These are phyloP conservation scores for Ips nitidus DNA, from an alignment of 1,140 invertebrate genomes.

Conservation along the genomic window DNA sequence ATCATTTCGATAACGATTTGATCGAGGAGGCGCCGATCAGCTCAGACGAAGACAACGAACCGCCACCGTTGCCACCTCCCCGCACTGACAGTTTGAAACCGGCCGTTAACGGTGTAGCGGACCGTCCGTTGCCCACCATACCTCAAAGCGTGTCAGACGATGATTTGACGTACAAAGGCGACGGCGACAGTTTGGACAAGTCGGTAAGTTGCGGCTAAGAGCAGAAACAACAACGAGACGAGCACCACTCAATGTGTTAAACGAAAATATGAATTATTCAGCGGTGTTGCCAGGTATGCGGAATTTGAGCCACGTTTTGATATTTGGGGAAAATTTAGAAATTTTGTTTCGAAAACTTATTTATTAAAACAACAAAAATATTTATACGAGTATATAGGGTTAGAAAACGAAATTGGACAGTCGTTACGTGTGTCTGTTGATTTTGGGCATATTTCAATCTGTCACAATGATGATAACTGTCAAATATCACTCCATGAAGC, in stretches of 20 bases:
- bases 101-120: constrained; percentile 45
- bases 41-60: constrained; percentile 42
- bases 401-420: too few species aligned
- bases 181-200: constrained; percentile 39
- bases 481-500: too few species aligned
- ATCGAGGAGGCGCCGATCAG: constrained; percentile 20
- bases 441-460: too few species aligned
- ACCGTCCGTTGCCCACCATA: constrained; percentile 52
- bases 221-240: neutral
- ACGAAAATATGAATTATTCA: too few species aligned
- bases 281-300: too few species aligned
- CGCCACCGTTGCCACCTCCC: constrained; percentile 63
- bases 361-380: too few species aligned
- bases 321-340: neutral
- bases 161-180: constrained; percentile 48
- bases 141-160: constrained; percentile 50
- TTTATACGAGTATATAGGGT: too few species aligned
- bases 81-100: constrained; percentile 57
- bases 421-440: too few species aligned
- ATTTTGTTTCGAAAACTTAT: neutral
- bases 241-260: neutral
- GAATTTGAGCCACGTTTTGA: too few species aligned
- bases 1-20: constrained; percentile 13
- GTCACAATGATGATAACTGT: too few species aligned
- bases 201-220: neutral